Evolutionary conservation across 2,888 invertebrate species (phyloP), one percentile per base, ranked within the genome.

Genomic region (Latheticus oryzae): DNA sequence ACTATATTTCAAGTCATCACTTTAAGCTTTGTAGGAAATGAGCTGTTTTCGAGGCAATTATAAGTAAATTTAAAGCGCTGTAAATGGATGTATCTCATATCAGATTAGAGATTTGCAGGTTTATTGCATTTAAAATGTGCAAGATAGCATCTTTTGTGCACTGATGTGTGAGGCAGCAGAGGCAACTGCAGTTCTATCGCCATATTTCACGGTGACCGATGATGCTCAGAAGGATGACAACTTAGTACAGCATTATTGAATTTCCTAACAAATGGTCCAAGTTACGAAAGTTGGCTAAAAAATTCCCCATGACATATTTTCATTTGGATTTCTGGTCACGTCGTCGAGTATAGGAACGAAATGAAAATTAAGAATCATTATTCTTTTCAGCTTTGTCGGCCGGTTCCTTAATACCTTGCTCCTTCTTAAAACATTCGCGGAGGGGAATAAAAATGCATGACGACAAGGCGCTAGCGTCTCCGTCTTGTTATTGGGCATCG

Each of bases 321-420:
- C 61, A 64, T 72, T 77, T 69, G 67, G 72, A 64, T 77, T 78
- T 78, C 78, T 68, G 68, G 75, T 77, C 79, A 78, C 78, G 79
- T 77, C 58, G 64, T 63, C 71, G 71, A 72, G 76, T 77, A 78
- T 77, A 77, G 76, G 76, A 77, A 78, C 78, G 78, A 78, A 78
- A 78, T 78, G 78, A 78, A 79, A 79, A 79, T 79, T 79, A 79
- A 78, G 78, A 78, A 79, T 78, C 78, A 79, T 78, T 78, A 79
- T 78, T 79, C 79, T 79, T 78, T 78, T 74, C 78, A 78, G 78
- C 79, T 78, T 76, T 76, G 77, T 76, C 76, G 76, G 74, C 74
- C 75, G 72, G 75, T 72, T 74, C 73, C 75, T 76, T 77, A 76
- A 78, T 77, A 76, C 76, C 76, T 76, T 74, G 71, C 74, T 75